Percentiles rank a stretch among this genome's conserved stretches.
Evolutionary conservation across 2,797 vertebrate genomes (phyloP).

Genomic region (Alcedo atthis): DNA sequence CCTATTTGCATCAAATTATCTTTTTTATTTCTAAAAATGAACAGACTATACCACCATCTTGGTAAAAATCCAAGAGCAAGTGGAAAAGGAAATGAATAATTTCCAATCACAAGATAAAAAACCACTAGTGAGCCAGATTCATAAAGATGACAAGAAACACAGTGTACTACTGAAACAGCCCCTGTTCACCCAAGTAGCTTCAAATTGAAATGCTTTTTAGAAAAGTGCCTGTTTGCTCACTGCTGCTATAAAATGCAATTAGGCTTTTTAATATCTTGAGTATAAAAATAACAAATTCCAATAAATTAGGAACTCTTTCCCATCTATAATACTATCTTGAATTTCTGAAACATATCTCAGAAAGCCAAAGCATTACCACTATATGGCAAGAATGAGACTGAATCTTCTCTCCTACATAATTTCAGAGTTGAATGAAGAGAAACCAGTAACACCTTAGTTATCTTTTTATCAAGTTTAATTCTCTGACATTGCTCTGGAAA

Average conservation of each 20-base stretch:
- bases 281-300: background rate
- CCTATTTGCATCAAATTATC: background rate
- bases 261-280: background rate
- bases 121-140: background rate
- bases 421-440: background rate
- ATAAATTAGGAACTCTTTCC: background rate
- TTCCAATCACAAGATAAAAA: background rate
- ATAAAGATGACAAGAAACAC: background rate
- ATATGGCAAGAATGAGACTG: background rate
- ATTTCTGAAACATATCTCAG: background rate
- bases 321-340: background rate
- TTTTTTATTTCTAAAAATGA: background rate
- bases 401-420: background rate
- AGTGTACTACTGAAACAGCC: background rate
- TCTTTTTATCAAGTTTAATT: background rate
- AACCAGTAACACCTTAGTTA: background rate
- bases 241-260: background rate
- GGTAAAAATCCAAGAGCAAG: background rate
- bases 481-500: background rate
- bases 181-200: background rate
- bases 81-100: slow-evolving; percentile 1
- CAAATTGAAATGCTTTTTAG: background rate
- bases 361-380: background rate
- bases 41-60: background rate
- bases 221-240: background rate